Percentiles rank a stretch among this genome's conserved stretches.
Conservation (phyloP, 1,140 invertebrate genomes). For the Maconellicoccus hirsutus region DNA sequence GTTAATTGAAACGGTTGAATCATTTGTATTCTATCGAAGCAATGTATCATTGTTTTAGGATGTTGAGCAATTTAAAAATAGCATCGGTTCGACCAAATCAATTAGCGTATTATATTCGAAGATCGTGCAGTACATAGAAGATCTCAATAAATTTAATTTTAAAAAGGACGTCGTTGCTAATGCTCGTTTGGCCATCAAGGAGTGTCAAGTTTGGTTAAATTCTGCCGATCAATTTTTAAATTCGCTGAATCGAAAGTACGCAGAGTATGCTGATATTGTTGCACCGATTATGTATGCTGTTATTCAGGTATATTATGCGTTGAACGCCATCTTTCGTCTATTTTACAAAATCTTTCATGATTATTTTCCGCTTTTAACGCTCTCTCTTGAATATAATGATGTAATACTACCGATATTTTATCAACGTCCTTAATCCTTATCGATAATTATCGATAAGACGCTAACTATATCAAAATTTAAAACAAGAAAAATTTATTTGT, state of each 20-base stretch:
- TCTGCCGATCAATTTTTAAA: constrained; percentile 44
- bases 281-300: constrained; percentile 46
- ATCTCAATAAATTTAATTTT: not conserved
- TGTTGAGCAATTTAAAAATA: constrained; percentile 11
- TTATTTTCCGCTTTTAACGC: too few species aligned
- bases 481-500: too few species aligned
- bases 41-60: not conserved
- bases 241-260: constrained; percentile 41
- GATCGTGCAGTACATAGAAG: not conserved
- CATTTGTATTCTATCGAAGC: not conserved
- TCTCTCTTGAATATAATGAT: too few species aligned
- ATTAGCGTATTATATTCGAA: not conserved
- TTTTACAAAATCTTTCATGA: too few species aligned
- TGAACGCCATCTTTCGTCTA: not conserved
- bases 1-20: not conserved
- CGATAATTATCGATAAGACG: too few species aligned
- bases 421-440: too few species aligned
- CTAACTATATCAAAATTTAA: too few species aligned
- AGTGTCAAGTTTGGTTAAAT: constrained; percentile 39
- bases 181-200: not conserved
- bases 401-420: too few species aligned
- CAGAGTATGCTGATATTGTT: constrained; percentile 53
- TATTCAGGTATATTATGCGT: constrained; percentile 43
- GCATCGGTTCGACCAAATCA: not conserved
- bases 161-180: not conserved